Evolutionary conservation across 2,888 invertebrate genomes (phyloP), one percentile per base, ranked within the genome.

Genomic region (Lasioglossum figueresi): DNA sequence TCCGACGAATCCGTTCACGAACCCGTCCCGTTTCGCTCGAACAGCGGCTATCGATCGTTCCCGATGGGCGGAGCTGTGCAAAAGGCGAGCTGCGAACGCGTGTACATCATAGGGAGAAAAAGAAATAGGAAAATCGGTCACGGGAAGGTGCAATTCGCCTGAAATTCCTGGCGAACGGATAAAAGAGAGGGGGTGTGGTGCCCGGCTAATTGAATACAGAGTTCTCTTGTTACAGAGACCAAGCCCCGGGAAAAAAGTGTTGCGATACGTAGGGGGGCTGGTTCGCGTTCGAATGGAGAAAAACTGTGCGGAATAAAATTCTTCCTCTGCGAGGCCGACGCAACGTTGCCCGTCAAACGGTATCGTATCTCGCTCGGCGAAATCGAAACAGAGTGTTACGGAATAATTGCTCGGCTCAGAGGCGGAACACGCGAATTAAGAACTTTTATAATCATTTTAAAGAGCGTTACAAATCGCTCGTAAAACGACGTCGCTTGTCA

Each of bases 41-140:
- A 80, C 75, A 75, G 16, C 68, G 59, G 59, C 59, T 85, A 83
- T 79, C 75, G 75, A 75, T 75, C 59, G 75, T 75, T 31, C 43
- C 68, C 59, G 43, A 75, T 75, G 59, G 75, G 75, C 59, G 75
- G 40, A 52, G 75, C 75, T 31, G 59, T 43, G 75, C 75, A 19
- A 19, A 75, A 75, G 40, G 75, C 37, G 37, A 75, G 27, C 31
- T 45, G 45, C 19, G 40, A 56, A 43, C 75, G 75, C 59, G 59
- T 75, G 5, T 8, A 63, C 56, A 27, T 43, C 37, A 37, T 68
- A 34, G 68, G 68, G 37, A 34, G 68, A 37, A 68, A 68, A 31
- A 43, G 43, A 59, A 75, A 63, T 48, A 59, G 27, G 43, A 75
- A 75, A 75, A 43, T 63, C 59, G 27, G 75, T 27, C 59, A 4